These are phyloP conservation scores for Agrochola macilenta DNA, from an alignment of 2,888 invertebrate genomes.

Conservation along the genomic window DNA sequence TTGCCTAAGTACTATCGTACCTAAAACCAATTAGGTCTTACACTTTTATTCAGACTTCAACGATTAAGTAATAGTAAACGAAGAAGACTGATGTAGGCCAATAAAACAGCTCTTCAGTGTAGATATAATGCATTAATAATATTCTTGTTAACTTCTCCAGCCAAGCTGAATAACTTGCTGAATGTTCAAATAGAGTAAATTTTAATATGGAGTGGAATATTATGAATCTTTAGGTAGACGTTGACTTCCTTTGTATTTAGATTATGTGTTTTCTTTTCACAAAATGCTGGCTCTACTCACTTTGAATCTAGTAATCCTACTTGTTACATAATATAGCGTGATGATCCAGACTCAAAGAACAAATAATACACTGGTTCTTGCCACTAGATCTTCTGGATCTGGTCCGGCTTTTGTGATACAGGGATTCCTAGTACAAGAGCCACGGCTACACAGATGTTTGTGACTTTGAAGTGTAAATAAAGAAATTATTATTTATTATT, in stretches of 20 bases:
- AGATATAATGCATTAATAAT: conserved; percentile 33
- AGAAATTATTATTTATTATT: no score
- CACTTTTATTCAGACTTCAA: neutral
- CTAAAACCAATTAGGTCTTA: neutral
- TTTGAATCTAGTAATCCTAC: neutral
- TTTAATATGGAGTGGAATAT: conserved; percentile 11
- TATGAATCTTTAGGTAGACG: neutral
- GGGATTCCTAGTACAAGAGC: no score
- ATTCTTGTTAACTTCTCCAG: conserved; percentile 33
- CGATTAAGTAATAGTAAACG: neutral
- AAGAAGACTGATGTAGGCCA: conserved; percentile 6
- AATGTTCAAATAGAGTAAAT: conserved; percentile 12
- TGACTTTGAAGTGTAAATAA: no score
- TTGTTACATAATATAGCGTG: no score
- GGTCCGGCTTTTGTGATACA: no score
- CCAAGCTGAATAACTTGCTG: neutral
- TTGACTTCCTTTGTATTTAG: neutral
- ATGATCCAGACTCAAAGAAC: neutral
- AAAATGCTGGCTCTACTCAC: neutral
- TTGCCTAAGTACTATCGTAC: neutral
- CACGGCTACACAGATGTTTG: no score
- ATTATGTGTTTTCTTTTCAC: neutral
- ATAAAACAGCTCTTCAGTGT: neutral
- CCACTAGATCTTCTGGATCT: no score
- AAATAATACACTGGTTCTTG: neutral